Conservation (phyloP, 2,113 vertebrate species). For the Ptilonorhynchus violaceus region DNA sequence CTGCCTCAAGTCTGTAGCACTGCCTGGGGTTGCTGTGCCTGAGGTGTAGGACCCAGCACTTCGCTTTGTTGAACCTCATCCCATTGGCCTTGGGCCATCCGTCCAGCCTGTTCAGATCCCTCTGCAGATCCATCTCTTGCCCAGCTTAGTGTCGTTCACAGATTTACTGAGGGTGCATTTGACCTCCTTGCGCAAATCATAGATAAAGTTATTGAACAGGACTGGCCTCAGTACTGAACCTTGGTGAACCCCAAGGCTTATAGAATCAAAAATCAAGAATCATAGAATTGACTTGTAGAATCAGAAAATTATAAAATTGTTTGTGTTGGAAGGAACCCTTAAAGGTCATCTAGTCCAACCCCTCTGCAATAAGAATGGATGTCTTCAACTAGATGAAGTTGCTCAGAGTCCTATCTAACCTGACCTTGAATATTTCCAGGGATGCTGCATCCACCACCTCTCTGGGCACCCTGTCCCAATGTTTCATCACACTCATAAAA, state of each 20-base stretch:
- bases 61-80: neutral
- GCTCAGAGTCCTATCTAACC: rapidly evolving
- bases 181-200: neutral
- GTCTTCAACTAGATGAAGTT: neutral
- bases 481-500: neutral
- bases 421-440: neutral
- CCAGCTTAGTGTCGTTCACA: rapidly evolving
- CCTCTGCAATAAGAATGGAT: neutral
- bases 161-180: no score
- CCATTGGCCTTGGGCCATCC: neutral
- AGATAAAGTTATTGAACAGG: rapidly evolving
- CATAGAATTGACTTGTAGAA: neutral
- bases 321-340: neutral
- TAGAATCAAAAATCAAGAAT: neutral
- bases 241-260: neutral
- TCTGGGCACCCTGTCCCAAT: neutral
- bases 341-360: rapidly evolving
- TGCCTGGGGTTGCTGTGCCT: neutral
- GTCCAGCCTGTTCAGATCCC: neutral
- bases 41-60: neutral
- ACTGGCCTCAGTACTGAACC: neutral
- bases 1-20: neutral
- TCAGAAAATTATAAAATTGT: neutral
- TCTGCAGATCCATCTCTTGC: neutral
- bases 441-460: neutral